Evolutionary conservation across 2,797 vertebrate species (phyloP).

Genomic region (Tolypeutes matacus): DNA sequence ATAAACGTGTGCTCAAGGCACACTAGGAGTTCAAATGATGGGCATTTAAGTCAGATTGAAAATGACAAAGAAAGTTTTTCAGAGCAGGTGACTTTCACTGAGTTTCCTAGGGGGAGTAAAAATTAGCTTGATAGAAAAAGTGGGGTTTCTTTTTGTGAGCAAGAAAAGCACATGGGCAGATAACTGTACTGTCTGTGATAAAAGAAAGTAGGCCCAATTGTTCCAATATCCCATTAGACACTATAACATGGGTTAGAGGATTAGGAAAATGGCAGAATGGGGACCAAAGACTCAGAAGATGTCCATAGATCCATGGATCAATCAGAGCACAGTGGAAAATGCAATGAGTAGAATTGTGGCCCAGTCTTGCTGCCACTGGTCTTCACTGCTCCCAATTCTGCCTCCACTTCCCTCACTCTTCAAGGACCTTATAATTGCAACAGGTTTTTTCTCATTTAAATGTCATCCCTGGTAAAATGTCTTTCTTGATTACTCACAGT

Average conservation of each 20-base stretch:
- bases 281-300: neutral
- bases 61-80: neutral
- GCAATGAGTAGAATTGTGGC: fast-evolving
- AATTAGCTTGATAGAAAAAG: neutral
- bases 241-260: neutral
- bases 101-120: neutral
- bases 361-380: neutral
- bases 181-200: neutral
- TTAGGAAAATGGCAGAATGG: neutral
- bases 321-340: neutral
- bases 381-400: neutral
- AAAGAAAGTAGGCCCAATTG: neutral
- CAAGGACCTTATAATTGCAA: neutral
- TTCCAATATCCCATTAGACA: neutral
- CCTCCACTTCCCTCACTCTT: neutral
- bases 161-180: neutral
- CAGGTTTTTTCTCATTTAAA: neutral
- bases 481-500: neutral
- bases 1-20: neutral
- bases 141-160: neutral
- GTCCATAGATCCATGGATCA: fast-evolving
- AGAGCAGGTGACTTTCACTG: neutral
- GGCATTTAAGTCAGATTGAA: neutral
- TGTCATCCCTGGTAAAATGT: neutral
- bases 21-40: neutral